phyloP scores from a whole-genome alignment of 2,888 invertebrate species.

The Cryptosula pallasiana region DNA sequence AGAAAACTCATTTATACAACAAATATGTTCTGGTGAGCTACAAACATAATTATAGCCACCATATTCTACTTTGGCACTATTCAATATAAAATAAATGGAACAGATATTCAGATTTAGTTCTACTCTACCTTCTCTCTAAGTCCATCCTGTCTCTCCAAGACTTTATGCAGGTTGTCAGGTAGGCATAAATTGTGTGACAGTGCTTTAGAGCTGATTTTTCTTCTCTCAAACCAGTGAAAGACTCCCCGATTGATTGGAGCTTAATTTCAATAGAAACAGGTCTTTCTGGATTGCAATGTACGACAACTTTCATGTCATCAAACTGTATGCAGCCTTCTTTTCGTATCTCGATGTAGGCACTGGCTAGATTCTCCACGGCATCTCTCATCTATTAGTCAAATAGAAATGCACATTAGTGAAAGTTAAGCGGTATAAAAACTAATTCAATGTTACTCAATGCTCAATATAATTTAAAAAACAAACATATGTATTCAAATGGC shows the following conservation, averaged over 20 bases:
- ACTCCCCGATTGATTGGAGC: neutral
- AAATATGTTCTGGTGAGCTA: no score
- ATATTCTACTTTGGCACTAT: no score
- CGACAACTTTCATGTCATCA: neutral
- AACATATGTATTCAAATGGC: no score
- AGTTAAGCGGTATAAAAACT: no score
- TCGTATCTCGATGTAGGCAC: neutral
- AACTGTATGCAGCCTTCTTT: neutral
- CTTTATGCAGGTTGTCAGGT: neutral
- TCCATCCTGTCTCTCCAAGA: neutral
- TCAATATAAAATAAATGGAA: no score
- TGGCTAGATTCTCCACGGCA: constrained; percentile 10
- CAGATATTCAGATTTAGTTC: no score
- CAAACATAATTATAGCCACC: no score
- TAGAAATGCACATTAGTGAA: no score
- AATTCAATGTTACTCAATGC: no score
- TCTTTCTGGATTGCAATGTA: neutral
- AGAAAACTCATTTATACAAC: no score
- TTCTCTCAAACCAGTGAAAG: neutral
- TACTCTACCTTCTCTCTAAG: neutral
- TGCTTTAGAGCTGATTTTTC: neutral
- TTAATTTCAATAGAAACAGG: constrained; percentile 2
- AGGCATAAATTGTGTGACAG: neutral
- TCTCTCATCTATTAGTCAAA: constrained; percentile 16
- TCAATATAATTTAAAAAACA: no score